A percentile compares a stretch with the other conserved stretches of the same genome.
These are phyloP conservation scores for Psephotus haematonotus DNA, from an alignment of 2,113 vertebrate species.

Conservation along the genomic window DNA sequence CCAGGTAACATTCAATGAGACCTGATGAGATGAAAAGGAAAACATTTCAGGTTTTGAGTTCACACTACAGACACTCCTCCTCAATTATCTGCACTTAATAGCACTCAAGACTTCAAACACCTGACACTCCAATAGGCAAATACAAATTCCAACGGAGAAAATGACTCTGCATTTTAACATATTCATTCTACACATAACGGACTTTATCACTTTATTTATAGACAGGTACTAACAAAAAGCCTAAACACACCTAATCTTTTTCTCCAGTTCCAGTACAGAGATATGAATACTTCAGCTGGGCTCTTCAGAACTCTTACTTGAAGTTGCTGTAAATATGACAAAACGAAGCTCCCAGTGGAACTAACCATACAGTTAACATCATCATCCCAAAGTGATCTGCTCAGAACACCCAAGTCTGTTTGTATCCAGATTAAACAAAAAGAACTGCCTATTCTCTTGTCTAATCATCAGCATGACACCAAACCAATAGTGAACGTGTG, in stretches of 20 bases:
- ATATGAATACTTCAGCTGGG: neutral
- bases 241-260: neutral
- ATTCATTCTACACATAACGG: neutral
- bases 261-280: neutral
- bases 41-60: neutral
- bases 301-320: neutral
- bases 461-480: neutral
- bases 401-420: neutral
- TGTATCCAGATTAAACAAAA: neutral
- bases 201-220: neutral
- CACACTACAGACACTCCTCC: neutral
- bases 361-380: rapidly evolving
- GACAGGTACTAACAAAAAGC: neutral
- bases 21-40: conserved; percentile 71
- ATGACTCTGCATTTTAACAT: neutral
- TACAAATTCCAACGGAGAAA: neutral
- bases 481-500: rapidly evolving
- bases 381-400: neutral
- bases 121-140: neutral
- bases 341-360: neutral
- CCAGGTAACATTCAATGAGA: conserved; percentile 95
- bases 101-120: neutral
- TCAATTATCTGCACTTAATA: neutral
- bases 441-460: neutral
- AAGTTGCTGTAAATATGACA: neutral